Evolutionary conservation across 2,888 invertebrate species (phyloP), one percentile per base, ranked within the genome.

Genomic region (Baccha elongata): DNA sequence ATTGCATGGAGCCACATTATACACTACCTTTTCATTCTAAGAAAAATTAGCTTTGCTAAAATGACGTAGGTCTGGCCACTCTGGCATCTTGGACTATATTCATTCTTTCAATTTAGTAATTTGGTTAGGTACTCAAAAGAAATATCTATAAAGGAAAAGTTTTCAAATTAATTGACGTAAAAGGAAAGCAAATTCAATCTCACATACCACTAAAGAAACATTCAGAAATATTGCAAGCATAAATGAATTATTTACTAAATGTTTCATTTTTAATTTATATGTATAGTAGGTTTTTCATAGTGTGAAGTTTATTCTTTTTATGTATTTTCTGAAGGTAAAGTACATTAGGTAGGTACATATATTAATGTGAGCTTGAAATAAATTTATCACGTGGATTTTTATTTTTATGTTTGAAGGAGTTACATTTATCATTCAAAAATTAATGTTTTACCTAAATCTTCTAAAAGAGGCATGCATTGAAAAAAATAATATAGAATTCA

Each of bases 151-250:
- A n/a, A n/a, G n/a, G n/a, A n/a, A n/a, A n/a, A n/a, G n/a, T n/a
- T n/a, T n/a, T n/a, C n/a, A n/a, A n/a, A n/a, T n/a, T n/a, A n/a
- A n/a, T n/a, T n/a, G n/a, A n/a, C n/a, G n/a, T n/a, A n/a, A n/a
- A n/a, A n/a, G n/a, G n/a, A n/a, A n/a, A n/a, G n/a, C n/a, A 26
- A 53, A 40, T n/a, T 21, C 69, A 69, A 67, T 83, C 78, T 83
- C 83, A 78, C 64, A 37, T 73, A 68, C 83, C 78, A 67, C 67
- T 44, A 8, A n/a, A 52, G 13, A 72, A 71, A 44, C 83, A 72
- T 78, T 73, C 64, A 65, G 62, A 73, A 78, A 64, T 55, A 52
- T 72, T 29, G 62, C 46, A 72, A 64, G 55, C 76, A 67, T 67
- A 19, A 52, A 26, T 68, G 62, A 46, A 23, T 21, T 35, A 32